A percentile compares a stretch with the other conserved stretches of the same genome.
Evolutionary conservation across 2,797 vertebrate species (phyloP).

Genomic region (Coccyzus lansbergi): DNA sequence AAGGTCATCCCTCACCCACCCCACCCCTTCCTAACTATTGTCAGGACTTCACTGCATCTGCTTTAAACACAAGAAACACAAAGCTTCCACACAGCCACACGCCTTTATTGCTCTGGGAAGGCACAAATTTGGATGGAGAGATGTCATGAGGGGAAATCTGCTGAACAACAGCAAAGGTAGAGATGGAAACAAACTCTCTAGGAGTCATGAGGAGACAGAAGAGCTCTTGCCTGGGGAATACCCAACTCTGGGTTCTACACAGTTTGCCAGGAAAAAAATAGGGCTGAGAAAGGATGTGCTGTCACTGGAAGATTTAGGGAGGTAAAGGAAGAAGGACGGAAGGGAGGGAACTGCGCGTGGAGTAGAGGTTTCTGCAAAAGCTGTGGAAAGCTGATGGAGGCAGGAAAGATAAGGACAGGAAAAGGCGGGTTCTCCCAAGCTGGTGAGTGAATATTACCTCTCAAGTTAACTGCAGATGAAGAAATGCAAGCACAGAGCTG

Average conservation of each 20-base stretch:
- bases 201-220: background rate
- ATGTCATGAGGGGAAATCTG: background rate
- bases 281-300: background rate
- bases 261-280: constrained; percentile 1
- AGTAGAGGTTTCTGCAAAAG: background rate
- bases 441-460: background rate
- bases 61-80: background rate
- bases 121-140: background rate
- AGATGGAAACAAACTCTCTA: background rate
- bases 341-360: background rate
- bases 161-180: constrained; percentile 6
- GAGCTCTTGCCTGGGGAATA: background rate
- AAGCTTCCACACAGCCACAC: background rate
- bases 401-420: background rate
- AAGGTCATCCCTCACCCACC: background rate
- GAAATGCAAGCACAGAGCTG: background rate
- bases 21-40: background rate
- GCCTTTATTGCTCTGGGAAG: background rate
- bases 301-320: constrained; percentile 1
- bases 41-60: background rate
- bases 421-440: background rate
- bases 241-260: background rate
- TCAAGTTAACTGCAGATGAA: background rate
- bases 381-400: background rate
- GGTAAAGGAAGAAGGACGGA: background rate